These are phyloP conservation scores for Carterocephalus palaemon DNA, from an alignment of 2,888 invertebrate genomes.

Conservation along the genomic window DNA sequence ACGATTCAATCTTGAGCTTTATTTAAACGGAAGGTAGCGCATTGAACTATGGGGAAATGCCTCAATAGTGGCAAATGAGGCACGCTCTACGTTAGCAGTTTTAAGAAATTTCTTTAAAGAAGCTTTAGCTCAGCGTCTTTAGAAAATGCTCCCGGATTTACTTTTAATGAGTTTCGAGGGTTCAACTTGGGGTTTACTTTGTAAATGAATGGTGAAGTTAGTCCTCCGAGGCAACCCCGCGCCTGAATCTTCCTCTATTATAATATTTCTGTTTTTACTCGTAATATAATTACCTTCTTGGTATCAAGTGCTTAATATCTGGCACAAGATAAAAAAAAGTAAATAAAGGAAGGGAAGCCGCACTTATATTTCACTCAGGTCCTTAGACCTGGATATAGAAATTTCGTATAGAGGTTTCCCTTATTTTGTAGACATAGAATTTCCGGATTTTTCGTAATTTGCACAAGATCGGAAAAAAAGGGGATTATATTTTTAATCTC, in stretches of 20 bases:
- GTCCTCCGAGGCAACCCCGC: conserved; percentile 38
- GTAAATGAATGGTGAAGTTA: conserved; percentile 62
- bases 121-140: conserved; percentile 73
- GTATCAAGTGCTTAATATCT: too few relatives aligned
- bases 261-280: conserved; percentile 37
- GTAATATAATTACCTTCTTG: too few relatives aligned
- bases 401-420: too few relatives aligned
- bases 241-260: conserved; percentile 32
- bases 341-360: too few relatives aligned
- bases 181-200: conserved; percentile 70
- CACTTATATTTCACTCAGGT: too few relatives aligned
- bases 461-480: too few relatives aligned
- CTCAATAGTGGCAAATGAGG: conserved; percentile 76
- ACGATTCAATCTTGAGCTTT: conserved; percentile 55
- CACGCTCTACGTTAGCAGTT: conserved; percentile 64
- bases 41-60: conserved; percentile 56
- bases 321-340: too few relatives aligned
- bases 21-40: conserved; percentile 54
- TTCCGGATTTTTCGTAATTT: too few relatives aligned
- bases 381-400: too few relatives aligned
- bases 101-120: conserved; percentile 69
- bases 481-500: too few relatives aligned
- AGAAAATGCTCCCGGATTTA: conserved; percentile 74
- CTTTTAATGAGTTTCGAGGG: conserved; percentile 76
- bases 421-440: too few relatives aligned